These are phyloP conservation scores for Eumacrocentrus americanus DNA, from an alignment of 2,888 invertebrate genomes.

Conservation along the genomic window DNA sequence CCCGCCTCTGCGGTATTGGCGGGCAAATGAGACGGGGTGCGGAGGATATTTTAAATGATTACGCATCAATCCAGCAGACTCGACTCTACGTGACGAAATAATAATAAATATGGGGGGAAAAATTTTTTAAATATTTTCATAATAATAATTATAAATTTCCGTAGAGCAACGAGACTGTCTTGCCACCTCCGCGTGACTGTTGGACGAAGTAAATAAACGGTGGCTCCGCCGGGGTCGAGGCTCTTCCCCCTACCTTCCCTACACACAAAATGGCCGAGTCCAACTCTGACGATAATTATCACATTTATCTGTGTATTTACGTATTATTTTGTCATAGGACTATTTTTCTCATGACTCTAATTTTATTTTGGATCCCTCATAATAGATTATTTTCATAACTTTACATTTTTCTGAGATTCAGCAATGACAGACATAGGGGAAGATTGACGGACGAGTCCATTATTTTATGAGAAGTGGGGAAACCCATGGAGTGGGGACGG, in stretches of 20 bases:
- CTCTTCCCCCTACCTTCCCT: conserved; percentile 39
- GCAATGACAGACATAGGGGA: conserved; percentile 23
- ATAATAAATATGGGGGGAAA: background rate
- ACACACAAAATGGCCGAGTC: conserved; percentile 51
- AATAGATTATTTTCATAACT: conserved; percentile 6
- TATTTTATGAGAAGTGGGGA: conserved; percentile 27
- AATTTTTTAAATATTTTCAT: background rate
- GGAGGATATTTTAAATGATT: conserved; percentile 47
- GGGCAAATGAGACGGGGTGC: conserved; percentile 35
- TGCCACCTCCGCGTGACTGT: conserved; percentile 17
- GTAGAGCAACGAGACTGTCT: conserved; percentile 8
- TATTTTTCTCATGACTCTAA: background rate
- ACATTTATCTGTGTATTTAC: background rate
- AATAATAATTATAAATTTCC: background rate
- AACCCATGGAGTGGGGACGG: conserved; percentile 14
- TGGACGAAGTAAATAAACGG: conserved; percentile 35
- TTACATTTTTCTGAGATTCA: background rate
- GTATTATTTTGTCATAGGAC: conserved; percentile 33
- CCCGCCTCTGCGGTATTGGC: conserved; percentile 62
- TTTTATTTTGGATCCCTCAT: background rate
- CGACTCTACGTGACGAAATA: background rate
- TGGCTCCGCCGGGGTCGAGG: conserved; percentile 20
- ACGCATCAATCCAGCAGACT: background rate
- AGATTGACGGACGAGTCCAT: conserved; percentile 53
- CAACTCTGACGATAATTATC: conserved; percentile 26